Evolutionary conservation across 2,113 vertebrate species (phyloP).

Genomic region (Planiliza haematocheilus): DNA sequence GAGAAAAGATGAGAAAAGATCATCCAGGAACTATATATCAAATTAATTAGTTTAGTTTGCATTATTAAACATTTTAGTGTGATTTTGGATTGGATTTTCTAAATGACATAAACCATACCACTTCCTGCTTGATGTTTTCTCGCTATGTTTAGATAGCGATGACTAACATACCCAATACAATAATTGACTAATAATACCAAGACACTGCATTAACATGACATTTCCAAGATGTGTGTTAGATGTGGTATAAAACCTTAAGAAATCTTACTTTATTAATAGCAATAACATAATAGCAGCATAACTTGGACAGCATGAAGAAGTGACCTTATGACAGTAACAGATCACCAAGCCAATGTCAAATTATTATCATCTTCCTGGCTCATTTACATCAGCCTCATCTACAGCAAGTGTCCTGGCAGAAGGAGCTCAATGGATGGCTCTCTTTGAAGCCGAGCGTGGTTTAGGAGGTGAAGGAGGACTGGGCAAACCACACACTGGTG

Average conservation of each 20-base stretch:
- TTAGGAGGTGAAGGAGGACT: slow-evolving; percentile 78
- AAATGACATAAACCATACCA: too few relatives aligned
- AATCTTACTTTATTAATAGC: too few relatives aligned
- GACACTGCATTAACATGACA: background rate
- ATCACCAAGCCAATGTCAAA: slow-evolving; percentile 35
- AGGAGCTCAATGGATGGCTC: slow-evolving; percentile 54
- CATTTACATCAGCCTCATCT: slow-evolving; percentile 49
- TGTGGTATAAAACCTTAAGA: too few relatives aligned
- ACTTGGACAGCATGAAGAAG: background rate
- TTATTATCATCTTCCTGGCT: slow-evolving; percentile 36
- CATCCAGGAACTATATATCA: too few relatives aligned
- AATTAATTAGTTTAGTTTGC: too few relatives aligned
- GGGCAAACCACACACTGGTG: slow-evolving; percentile 69
- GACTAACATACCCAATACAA: too few relatives aligned
- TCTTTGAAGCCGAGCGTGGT: slow-evolving; percentile 71
- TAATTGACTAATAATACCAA: too few relatives aligned
- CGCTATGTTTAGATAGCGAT: background rate
- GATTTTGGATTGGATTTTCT: too few relatives aligned
- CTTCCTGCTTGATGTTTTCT: too few relatives aligned
- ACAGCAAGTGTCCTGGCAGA: slow-evolving; percentile 37
- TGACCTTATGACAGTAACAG: slow-evolving; percentile 27
- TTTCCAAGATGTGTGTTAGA: background rate
- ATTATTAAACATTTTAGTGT: too few relatives aligned
- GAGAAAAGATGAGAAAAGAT: too few relatives aligned
- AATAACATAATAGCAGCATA: background rate